phyloP scores from a whole-genome alignment of 2,888 invertebrate genomes.

The Drosophila paramelanica region DNA sequence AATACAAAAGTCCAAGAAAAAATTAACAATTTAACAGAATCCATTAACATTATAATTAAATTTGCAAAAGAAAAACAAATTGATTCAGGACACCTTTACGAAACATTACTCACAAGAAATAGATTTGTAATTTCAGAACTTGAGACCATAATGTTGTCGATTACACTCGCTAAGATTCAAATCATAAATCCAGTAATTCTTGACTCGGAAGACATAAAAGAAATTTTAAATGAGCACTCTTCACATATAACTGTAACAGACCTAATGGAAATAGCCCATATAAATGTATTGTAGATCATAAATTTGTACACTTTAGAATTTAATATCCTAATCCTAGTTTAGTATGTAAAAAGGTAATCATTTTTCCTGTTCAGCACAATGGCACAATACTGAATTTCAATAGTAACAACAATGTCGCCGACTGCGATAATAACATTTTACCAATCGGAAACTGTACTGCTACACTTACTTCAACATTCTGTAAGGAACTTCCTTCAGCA shows the following conservation, averaged over 20 bases:
- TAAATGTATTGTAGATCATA: conserved; percentile 4
- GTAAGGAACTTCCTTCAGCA: conserved; percentile 1
- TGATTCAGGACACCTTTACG: no score
- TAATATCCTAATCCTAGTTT: neutral
- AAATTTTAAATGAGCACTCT: neutral
- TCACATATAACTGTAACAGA: neutral
- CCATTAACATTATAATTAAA: neutral
- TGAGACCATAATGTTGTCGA: neutral
- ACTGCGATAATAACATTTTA: conserved; percentile 7
- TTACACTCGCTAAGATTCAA: neutral
- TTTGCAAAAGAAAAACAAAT: neutral
- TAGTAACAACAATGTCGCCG: neutral
- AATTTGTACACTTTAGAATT: conserved; percentile 6
- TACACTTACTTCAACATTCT: conserved; percentile 7
- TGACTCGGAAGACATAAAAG: neutral
- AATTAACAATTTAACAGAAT: neutral
- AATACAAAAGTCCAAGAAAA: neutral
- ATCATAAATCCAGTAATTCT: neutral
- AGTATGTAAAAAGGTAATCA: conserved; percentile 5
- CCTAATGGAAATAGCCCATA: neutral
- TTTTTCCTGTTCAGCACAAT: conserved; percentile 3
- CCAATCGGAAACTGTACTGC: conserved; percentile 10
- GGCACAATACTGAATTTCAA: conserved; percentile 5
- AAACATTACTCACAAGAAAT: no score
- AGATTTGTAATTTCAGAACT: neutral